Evolutionary conservation across 2,888 invertebrate genomes (phyloP), one percentile per base, ranked within the genome.

Genomic region (Caenorhabditis sp.): DNA sequence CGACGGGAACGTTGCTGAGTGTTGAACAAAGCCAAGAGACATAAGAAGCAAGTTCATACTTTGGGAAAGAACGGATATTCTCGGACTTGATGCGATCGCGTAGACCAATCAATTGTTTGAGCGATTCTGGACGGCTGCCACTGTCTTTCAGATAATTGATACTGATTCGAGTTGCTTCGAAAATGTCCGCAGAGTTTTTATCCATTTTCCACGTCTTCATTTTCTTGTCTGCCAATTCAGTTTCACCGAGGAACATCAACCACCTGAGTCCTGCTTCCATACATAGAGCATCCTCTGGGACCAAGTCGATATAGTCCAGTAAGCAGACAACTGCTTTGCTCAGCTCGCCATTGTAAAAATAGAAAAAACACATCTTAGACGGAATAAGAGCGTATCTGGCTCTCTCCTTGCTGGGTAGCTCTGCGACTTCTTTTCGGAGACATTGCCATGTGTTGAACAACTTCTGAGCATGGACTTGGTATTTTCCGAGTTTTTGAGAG

Each of bases 221-320:
- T n/a, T 77, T 74, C 31, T 73, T 51, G 31, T 77, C 77, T 3
- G 58, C 69, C 14, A 83, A 41, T 38, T 84, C 80, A 3, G 75
- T 68, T 58, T 84, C 80, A 16, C 84, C 80, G n/a, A 80, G 72
- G 47, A 73, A 81, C 12, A 84, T 35, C 1, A 77, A n/a, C 84
- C 84, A 84, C n/a, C 63, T 61, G 7, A 84, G 12, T 24, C 61
- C 69, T 12, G 58, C 64, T 51, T 84, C 77, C 24, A 54, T 64
- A 0, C 69, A 61, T 3, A 61, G 10, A 38, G 19, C 31, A 44
- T 84, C 84, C 2, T 80, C 56, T 6, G 72, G 73, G 7, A 64
- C 24, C 6, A 81, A n/a, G 5, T 81, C 70, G 16, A 73, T 10
- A 24, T 77, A 84, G 31, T 81, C 80, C 2, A 80, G 24, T 3